Conservation (phyloP, 2,797 vertebrate genomes). For the Rhinophrynus dorsalis region DNA sequence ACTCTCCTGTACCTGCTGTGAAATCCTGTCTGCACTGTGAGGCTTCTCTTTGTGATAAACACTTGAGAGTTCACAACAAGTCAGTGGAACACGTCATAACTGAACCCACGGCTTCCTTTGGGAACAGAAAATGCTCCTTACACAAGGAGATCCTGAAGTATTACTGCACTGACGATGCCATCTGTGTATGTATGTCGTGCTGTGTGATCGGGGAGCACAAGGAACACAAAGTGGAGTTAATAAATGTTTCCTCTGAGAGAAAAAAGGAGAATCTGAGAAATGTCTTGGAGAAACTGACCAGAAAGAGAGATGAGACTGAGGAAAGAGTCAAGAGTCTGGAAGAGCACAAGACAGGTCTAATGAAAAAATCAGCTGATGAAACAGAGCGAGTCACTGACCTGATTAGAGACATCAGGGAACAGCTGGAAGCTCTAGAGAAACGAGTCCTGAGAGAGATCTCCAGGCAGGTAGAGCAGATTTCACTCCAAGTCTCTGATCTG, state of each 20-base stretch:
- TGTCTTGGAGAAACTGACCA: slow-evolving; percentile 58
- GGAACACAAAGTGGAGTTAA: slow-evolving; percentile 65
- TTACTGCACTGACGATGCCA: slow-evolving; percentile 65
- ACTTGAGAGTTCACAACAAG: slow-evolving; percentile 65
- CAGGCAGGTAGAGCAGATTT: neutral
- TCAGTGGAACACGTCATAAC: slow-evolving; percentile 57
- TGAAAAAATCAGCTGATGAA: no score
- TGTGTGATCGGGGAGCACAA: slow-evolving; percentile 62
- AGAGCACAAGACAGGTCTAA: no score
- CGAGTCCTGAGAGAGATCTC: neutral
- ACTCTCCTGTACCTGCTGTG: slow-evolving; percentile 41
- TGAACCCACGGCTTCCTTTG: slow-evolving; percentile 43
- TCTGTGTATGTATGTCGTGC: slow-evolving; percentile 62
- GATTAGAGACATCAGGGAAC: no score
- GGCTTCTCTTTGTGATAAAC: slow-evolving; percentile 64
- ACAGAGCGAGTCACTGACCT: no score
- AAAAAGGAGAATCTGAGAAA: slow-evolving; percentile 60
- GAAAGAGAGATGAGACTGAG: neutral
- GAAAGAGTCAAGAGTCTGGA: neutral
- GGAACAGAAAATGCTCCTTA: no score
- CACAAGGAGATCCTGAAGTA: slow-evolving; percentile 63
- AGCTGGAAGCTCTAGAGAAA: neutral
- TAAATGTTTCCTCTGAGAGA: slow-evolving; percentile 64
- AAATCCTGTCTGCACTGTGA: slow-evolving; percentile 71
- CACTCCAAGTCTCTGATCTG: neutral